Base-by-base conservation (phyloP, 2,797 vertebrate species). In the Thamnophis elegans region DNA sequence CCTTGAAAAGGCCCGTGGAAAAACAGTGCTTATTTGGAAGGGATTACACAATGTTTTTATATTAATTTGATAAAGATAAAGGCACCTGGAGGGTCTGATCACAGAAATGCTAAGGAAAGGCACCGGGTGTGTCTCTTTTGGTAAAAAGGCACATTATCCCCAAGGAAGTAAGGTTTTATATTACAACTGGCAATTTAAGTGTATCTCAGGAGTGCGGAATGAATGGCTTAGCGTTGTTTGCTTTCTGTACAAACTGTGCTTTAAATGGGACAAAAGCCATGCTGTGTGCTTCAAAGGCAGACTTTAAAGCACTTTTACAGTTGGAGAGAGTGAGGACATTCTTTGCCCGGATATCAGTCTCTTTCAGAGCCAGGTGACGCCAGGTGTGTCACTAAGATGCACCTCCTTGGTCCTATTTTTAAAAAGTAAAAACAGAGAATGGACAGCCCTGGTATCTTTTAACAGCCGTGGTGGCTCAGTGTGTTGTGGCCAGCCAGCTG, bases 1-100 rank as follows among this genome's bases (percentile, higher is more conserved):
- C 85, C 5, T 92, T 93, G 20, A 88, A 89, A 94, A 90, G 12
- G 51, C 88, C n/a, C 68, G 26, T 59, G 13, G 92, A 68, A 91
- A 92, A 91, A 62, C 59, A 53, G 62, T 91, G 51, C 59, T 86
- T 88, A 53, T 42, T 73, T 53, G 3, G 59, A 86, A 42, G 86
- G 54, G 32, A 51, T 88, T 85, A 88, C n/a, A 65, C 25, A 53
- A n/a, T 58, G 73, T 89, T 68, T 22, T 89, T 91, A 47, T 54
- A 86, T 86, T 89, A 92, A 92, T 94, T 85, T 62, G 59, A 54
- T 54, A 59, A 86, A 36, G 90, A 89, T 53, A 25, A 32, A 51
- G 92, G 58, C 56, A 86, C 68, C 87, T 90, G 85, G 59, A 14
- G 58, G 47, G 56, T 86, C 22, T 92, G 65, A 89, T 42, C 55